Conservation (phyloP, 2,888 invertebrate genomes). For the Drosophila mulleri region DNA sequence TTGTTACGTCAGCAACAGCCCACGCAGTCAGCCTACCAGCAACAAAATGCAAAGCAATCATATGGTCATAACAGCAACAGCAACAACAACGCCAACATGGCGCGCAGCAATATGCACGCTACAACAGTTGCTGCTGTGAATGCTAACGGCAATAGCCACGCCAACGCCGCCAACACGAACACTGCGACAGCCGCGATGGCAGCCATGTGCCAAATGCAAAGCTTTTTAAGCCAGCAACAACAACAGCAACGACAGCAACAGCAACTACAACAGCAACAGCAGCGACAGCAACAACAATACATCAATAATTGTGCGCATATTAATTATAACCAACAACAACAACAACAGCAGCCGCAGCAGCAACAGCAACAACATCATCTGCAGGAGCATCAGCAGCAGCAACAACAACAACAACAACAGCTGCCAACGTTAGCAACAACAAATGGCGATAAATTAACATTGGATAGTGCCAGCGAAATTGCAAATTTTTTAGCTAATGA, state of each 20-base stretch:
- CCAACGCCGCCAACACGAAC: constrained; percentile 45
- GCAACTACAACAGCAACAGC: constrained; percentile 46
- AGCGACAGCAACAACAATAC: constrained; percentile 36
- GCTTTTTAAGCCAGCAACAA: constrained; percentile 64
- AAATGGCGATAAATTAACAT: constrained; percentile 82
- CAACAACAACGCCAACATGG: constrained; percentile 46
- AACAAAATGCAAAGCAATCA: constrained; percentile 47
- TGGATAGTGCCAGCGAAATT: constrained; percentile 92
- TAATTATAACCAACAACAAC: constrained; percentile 62
- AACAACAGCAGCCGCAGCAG: constrained; percentile 29
- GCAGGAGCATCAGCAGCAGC: constrained; percentile 47
- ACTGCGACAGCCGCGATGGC: constrained; percentile 63
- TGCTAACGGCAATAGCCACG: constrained; percentile 42
- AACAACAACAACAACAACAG: constrained; percentile 32
- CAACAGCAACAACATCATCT: constrained; percentile 51
- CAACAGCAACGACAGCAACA: constrained; percentile 46
- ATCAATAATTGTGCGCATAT: constrained; percentile 54
- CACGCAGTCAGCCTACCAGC: constrained; percentile 64
- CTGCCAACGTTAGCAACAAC: constrained; percentile 25
- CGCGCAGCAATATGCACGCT: constrained; percentile 65
- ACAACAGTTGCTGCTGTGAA: constrained; percentile 54
- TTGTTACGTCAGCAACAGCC: constrained; percentile 67
- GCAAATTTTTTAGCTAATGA: constrained; percentile 94
- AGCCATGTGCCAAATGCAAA: constrained; percentile 77
- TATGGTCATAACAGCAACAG: constrained; percentile 43